Conservation (phyloP, 2,797 vertebrate genomes). For the Platalea minor region DNA sequence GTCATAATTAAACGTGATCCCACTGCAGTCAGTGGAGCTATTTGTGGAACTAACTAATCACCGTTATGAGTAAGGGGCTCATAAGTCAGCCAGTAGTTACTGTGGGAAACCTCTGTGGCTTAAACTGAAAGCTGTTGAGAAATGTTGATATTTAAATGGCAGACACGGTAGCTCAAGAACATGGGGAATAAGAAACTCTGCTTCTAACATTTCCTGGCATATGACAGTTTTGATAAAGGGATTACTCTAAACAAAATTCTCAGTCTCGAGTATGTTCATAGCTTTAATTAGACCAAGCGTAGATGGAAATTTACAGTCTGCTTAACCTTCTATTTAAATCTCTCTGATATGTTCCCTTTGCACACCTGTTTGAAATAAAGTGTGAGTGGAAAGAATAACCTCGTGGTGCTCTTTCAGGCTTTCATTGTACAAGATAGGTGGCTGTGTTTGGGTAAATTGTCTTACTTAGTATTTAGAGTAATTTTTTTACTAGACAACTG, state of each 20-base stretch:
- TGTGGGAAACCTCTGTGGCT: constrained; percentile 51
- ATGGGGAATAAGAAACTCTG: constrained; percentile 13
- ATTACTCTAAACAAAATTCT: constrained; percentile 64
- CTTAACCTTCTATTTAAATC: constrained; percentile 57
- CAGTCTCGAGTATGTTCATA: constrained; percentile 20
- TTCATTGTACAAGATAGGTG: not conserved
- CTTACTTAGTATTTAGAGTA: not conserved
- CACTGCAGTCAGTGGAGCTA: not conserved
- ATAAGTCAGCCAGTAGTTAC: constrained; percentile 18
- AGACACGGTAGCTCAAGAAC: constrained; percentile 8
- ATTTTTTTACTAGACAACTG: not conserved
- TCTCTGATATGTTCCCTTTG: constrained; percentile 22
- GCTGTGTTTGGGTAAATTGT: not conserved
- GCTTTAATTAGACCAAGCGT: constrained; percentile 40
- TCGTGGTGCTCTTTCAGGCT: not conserved
- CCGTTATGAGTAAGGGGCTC: constrained; percentile 26
- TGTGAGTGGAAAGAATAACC: constrained; percentile 40
- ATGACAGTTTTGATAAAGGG: constrained; percentile 59
- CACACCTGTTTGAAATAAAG: constrained; percentile 55
- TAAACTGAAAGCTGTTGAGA: constrained; percentile 53
- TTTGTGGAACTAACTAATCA: constrained; percentile 44
- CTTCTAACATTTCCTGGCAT: constrained; percentile 57
- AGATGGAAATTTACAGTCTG: constrained; percentile 59
- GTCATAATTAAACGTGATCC: constrained; percentile 51
- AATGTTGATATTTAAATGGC: constrained; percentile 63